Percentiles rank a stretch among this genome's conserved stretches.
phyloP scores from a whole-genome alignment of 2,113 vertebrate species.

The Mormyrus lacerda region DNA sequence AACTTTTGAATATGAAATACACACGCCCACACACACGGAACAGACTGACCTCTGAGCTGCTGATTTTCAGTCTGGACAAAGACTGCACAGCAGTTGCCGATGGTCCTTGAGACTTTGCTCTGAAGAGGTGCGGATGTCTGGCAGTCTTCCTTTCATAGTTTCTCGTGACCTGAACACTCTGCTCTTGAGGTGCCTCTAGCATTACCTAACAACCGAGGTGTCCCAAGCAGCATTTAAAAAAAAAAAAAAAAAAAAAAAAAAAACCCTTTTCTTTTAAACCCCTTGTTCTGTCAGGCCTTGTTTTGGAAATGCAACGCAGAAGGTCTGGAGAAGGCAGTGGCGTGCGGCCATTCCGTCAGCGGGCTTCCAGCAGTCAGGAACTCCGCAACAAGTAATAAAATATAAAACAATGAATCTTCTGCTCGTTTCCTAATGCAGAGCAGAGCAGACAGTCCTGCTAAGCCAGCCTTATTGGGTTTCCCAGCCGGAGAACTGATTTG shows the following conservation, averaged over 20 bases:
- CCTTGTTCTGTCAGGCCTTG: not conserved
- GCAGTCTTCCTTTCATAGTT: not conserved
- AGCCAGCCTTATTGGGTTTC: not conserved
- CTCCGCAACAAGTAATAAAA: slow-evolving; percentile 23
- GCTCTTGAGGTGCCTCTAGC: not conserved
- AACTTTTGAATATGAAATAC: not conserved
- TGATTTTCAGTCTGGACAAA: not conserved
- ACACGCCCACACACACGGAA: not conserved
- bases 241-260: no score
- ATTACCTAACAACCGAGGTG: slow-evolving; percentile 13
- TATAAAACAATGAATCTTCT: slow-evolving; percentile 5
- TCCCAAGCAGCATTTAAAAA: not conserved
- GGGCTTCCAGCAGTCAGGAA: slow-evolving; percentile 4
- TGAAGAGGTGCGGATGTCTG: not conserved
- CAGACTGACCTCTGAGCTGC: not conserved
- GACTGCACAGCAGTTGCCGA: not conserved
- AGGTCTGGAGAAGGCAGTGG: slow-evolving; percentile 6
- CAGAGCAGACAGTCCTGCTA: not conserved
- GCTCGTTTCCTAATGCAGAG: slow-evolving; percentile 5
- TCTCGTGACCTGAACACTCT: not conserved
- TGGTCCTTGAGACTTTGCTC: not conserved
- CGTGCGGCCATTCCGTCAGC: not conserved
- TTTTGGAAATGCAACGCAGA: slow-evolving; percentile 16
- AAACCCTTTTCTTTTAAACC: not conserved
- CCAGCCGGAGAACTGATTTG: slow-evolving; percentile 1